Percentiles rank a stretch among this genome's conserved stretches.
Evolutionary conservation across 2,888 invertebrate genomes (phyloP).

Genomic region (Agrypnus murinus): DNA sequence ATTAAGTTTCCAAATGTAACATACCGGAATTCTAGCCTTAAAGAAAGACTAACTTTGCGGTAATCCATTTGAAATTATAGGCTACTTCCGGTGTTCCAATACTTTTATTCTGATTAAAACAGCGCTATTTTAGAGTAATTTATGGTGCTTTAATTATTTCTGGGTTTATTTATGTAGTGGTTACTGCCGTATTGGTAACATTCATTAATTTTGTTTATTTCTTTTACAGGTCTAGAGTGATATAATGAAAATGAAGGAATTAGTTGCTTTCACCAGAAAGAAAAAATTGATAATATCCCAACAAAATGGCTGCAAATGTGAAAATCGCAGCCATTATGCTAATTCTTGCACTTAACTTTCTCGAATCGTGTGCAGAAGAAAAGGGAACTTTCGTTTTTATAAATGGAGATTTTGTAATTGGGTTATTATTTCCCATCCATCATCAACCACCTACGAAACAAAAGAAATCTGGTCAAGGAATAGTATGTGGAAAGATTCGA

Average conservation of each 20-base stretch:
- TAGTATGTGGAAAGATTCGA: conserved; percentile 77
- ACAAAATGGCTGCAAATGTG: conserved; percentile 2
- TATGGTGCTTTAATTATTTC: no score
- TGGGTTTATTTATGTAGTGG: no score
- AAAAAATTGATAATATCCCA: conserved; percentile 6
- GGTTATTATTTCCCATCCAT: conserved; percentile 75
- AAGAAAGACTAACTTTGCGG: neutral
- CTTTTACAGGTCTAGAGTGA: conserved; percentile 14
- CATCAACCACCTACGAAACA: conserved; percentile 67
- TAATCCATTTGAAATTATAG: no score
- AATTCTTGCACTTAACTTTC: conserved; percentile 15
- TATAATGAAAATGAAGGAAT: conserved; percentile 19
- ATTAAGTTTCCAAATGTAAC: neutral
- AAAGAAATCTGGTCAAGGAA: conserved; percentile 63
- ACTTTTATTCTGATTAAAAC: no score
- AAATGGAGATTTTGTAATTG: conserved; percentile 76
- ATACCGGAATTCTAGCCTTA: neutral
- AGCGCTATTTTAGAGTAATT: no score
- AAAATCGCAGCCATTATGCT: conserved; percentile 28
- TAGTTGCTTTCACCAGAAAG: conserved; percentile 8
- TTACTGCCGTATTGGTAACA: no score
- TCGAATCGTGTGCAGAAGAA: conserved; percentile 36
- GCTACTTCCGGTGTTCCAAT: no score
- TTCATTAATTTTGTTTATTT: neutral
- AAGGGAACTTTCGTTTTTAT: conserved; percentile 71